Evolutionary conservation across 2,797 vertebrate species (phyloP), one percentile per base, ranked within the genome.

Genomic region (Phalloptychus januarius): DNA sequence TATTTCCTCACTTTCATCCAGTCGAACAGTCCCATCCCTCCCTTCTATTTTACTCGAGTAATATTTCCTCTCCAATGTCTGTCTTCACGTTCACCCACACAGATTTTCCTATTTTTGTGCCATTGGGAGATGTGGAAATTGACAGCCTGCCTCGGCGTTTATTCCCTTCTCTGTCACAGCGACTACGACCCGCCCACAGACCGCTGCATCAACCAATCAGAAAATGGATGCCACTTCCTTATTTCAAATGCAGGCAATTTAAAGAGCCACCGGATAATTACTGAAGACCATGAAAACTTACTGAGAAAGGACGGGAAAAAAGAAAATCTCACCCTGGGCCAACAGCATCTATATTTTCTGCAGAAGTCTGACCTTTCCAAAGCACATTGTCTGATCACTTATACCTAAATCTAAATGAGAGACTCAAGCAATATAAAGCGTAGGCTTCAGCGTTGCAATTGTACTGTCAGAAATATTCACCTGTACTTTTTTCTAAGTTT

Each of bases 121-220:
- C n/a, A 31, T 58, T 56, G 74, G 83, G 80, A 80, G 80, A 90
- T 87, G 85, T 85, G 83, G 81, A 84, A 86, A 78, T 79, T 71
- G 77, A n/a, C 81, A 83, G 85, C 67, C 82, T 76, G 85, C 82
- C 76, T 90, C 52, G 0, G 40, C 67, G 44, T 45, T 70, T 70
- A 70, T 45, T 42, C 67, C 67, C 25, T 0, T 71, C 83, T 86
- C 82, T 73, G 76, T 85, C 65, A 56, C 81, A 2, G 78, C 58
- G 40, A 75, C 79, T 78, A 31, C 0, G 75, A 70, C 90, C 90
- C 91, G 72, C 92, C 93, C 87, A 86, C 88, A 83, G 48, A 58
- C 81, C 79, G 75, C 79, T 67, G 25, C 75, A 72, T 72, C 90
- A 87, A 86, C 95, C 95, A 96, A 94, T 95, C 75, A 86, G 86